Evolutionary conservation across 2,113 vertebrate species (phyloP).

Genomic region (Alexandromys fortis): DNA sequence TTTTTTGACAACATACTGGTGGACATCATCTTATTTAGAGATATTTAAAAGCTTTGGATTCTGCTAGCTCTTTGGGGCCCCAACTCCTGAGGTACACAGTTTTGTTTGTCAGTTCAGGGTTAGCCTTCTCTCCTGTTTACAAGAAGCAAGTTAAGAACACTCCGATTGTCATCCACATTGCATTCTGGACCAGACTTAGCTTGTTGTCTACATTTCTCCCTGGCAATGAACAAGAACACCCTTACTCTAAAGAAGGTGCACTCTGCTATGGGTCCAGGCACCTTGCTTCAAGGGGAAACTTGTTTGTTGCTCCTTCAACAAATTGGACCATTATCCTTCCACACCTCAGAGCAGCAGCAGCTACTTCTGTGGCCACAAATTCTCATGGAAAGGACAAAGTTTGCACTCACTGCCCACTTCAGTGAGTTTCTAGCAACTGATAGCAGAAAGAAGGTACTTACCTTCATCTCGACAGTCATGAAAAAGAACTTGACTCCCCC

Average conservation of each 20-base stretch:
- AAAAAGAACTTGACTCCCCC: not conserved
- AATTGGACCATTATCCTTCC: not conserved
- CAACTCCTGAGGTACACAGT: not conserved
- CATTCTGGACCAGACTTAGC: not conserved
- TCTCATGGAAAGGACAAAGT: not conserved
- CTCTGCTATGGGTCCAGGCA: not conserved
- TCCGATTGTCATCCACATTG: not conserved
- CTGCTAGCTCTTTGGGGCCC: not conserved
- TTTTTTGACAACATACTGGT: not conserved
- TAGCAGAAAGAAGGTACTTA: not conserved
- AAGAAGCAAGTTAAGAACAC: not conserved
- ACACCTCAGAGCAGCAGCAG: not conserved
- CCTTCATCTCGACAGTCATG: not conserved
- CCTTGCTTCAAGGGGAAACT: not conserved
- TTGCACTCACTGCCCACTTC: not conserved
- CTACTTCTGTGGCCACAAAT: not conserved
- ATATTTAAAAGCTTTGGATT: not conserved
- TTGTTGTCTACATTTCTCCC: not conserved
- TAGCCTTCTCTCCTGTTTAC: not conserved
- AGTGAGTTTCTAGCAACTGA: not conserved
- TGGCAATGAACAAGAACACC: no score
- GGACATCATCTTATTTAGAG: not conserved
- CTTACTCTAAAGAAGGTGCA: not conserved
- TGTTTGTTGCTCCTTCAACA: not conserved
- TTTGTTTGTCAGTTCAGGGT: not conserved